Percentiles rank a stretch among this genome's conserved stretches.
Evolutionary conservation across 2,888 invertebrate species (phyloP).

Genomic region (Tricholauxania praeusta): DNA sequence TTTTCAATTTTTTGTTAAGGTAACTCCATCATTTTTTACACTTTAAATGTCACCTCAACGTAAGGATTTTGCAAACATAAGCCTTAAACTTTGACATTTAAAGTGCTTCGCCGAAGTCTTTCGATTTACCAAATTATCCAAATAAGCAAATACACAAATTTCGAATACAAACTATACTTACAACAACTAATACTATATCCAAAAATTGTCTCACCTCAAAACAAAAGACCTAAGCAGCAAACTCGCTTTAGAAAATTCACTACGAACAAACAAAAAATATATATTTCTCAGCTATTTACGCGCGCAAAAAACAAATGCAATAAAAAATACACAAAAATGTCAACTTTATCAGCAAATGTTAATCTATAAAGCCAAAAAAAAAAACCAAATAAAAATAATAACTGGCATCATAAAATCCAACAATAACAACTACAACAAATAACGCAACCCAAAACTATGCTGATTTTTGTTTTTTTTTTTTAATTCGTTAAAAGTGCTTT

Average conservation of each 20-base stretch:
- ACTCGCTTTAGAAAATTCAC: neutral
- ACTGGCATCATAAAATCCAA: conserved; percentile 21
- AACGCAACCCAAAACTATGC: conserved; percentile 5
- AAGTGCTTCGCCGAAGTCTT: too few relatives aligned
- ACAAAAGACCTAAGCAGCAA: conserved; percentile 7
- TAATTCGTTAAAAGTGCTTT: neutral
- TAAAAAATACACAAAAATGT: conserved; percentile 24
- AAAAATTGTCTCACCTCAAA: neutral
- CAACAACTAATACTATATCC: too few relatives aligned
- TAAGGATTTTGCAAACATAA: too few relatives aligned
- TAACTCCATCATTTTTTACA: too few relatives aligned
- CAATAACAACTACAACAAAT: conserved; percentile 3
- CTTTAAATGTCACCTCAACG: too few relatives aligned
- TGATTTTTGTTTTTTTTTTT: neutral
- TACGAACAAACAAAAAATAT: too few relatives aligned
- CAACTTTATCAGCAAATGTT: conserved; percentile 34
- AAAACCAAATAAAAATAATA: neutral
- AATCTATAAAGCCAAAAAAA: conserved; percentile 6
- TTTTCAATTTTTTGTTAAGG: too few relatives aligned
- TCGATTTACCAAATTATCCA: too few relatives aligned
- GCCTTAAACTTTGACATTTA: too few relatives aligned
- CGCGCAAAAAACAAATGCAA: neutral
- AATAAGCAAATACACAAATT: too few relatives aligned
- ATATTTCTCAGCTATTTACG: too few relatives aligned
- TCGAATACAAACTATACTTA: too few relatives aligned